Evolutionary conservation across 2,888 invertebrate species (phyloP).

Genomic region (Ellobium chinense): DNA sequence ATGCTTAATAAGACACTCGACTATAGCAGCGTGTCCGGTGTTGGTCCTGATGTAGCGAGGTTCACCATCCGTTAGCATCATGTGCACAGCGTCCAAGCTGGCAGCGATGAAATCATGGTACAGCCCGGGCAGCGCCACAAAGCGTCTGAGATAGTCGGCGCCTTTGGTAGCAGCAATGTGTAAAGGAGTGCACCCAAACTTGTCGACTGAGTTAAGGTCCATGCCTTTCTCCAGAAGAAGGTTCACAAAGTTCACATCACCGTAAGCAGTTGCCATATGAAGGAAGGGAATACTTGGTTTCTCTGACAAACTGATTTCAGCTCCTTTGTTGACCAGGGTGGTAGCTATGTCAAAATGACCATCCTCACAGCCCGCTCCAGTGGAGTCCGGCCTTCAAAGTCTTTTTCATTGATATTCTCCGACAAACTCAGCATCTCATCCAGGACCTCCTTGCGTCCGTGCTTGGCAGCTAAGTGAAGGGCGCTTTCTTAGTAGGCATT

Average conservation of each 20-base stretch:
- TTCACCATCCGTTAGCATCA: no score
- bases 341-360: conserved; percentile 37
- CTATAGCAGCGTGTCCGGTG: no score
- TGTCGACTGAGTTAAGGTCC: conserved; percentile 39
- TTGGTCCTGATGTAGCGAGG: no score
- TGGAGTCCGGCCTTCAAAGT: conserved; percentile 35
- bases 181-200: conserved; percentile 45
- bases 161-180: conserved; percentile 51
- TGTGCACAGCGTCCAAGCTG: no score
- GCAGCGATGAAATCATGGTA: no score
- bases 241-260: conserved; percentile 33
- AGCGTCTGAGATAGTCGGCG: no score
- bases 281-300: conserved; percentile 24
- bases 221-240: conserved; percentile 29
- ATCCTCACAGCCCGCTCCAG: conserved; percentile 44
- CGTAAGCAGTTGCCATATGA: conserved; percentile 53
- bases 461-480: conserved; percentile 45
- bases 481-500: conserved; percentile 40
- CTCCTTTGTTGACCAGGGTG: conserved; percentile 32
- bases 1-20: no score
- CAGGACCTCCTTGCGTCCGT: conserved; percentile 31
- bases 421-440: conserved; percentile 16
- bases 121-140: no score
- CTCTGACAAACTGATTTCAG: not conserved
- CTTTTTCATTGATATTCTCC: conserved; percentile 41